These are phyloP conservation scores for Chrysodeixis includens DNA, from an alignment of 2,888 invertebrate species.

Conservation along the genomic window DNA sequence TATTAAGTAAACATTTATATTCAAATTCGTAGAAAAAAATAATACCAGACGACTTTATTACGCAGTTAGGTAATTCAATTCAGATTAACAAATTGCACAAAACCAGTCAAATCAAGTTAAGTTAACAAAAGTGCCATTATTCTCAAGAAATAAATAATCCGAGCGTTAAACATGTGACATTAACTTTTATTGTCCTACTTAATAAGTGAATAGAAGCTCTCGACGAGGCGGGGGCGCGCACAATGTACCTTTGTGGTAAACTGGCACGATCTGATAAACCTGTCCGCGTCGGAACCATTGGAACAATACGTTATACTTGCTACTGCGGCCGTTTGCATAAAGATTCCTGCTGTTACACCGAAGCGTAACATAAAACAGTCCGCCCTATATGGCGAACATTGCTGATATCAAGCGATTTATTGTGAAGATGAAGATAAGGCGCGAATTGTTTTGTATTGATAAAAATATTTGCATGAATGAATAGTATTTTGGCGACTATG, in stretches of 20 bases:
- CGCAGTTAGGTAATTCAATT: background rate
- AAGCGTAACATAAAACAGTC: conserved; percentile 43
- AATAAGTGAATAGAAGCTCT: conserved; percentile 39
- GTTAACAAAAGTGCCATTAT: background rate
- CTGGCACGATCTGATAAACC: conserved; percentile 64
- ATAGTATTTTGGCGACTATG: conserved; percentile 11
- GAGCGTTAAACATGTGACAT: conserved; percentile 23
- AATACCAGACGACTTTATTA: background rate
- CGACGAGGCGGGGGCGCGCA: conserved; percentile 38
- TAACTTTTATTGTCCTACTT: conserved; percentile 39
- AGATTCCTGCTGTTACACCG: conserved; percentile 51
- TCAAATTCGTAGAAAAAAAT: background rate
- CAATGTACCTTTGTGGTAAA: conserved; percentile 55
- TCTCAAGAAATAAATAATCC: conserved; percentile 15
- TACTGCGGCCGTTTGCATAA: conserved; percentile 47
- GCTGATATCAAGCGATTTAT: conserved; percentile 42
- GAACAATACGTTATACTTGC: conserved; percentile 52
- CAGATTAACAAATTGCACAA: background rate
- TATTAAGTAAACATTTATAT: background rate
- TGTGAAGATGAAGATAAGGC: conserved; percentile 31
- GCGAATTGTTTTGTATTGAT: conserved; percentile 33
- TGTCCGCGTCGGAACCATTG: conserved; percentile 49
- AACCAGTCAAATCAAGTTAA: background rate
- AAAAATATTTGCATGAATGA: conserved; percentile 34
- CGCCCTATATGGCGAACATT: conserved; percentile 44